Evolutionary conservation across 2,113 vertebrate species (phyloP), one percentile per base, ranked within the genome.

Genomic region (rabbit (Oryctolagus cuniculus)): DNA sequence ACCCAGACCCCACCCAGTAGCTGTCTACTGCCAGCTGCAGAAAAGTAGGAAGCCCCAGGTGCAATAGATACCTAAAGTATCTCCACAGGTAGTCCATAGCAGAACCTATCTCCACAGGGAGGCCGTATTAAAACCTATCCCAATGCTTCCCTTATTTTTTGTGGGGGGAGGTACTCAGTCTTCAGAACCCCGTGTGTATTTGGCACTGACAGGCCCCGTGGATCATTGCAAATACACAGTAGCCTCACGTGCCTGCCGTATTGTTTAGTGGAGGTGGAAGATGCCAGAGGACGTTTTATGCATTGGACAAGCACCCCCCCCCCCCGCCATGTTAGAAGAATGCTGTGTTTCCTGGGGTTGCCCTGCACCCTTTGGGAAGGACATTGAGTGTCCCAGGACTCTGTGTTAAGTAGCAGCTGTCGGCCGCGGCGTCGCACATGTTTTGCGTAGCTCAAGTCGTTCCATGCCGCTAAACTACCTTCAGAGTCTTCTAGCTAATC

Each of bases 241-340:
- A 27, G 58, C 34, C 34, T 9, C 31, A 0, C 0, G 34, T 3
- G 61, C 38, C 70, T 58, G 21, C 75, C 4, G 0, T 31, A 6
- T 16, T 29, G 34, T 49, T 3, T 25, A 36, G 10, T 38, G 38
- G 13, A 9, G n/a, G 90, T 64, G 27, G 10, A n/a, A 31, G 58
- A 34, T 31, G 1, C 4, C 10, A 15, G 69, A 77, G 16, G 53
- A 1, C 24, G 17, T 70, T 84, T 29, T 36, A 17, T 61, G 25
- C 10, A 36, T 5, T 67, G 63, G 25, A n/a, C 31, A 66, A 51
- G 58, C 0, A 4, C 25, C 6, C 6, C 13, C 38, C 13, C 21
- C 29, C 4, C 34, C 0, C 17, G 17, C 44, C 84, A 25, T 58
- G 27, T 63, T 90, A 44, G 70, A 58, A 34, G 5, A 24, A 25